A percentile compares a stretch with the other conserved stretches of the same genome.
phyloP scores from a whole-genome alignment of 2,797 vertebrate species.

The Megalops cyprinoides region DNA sequence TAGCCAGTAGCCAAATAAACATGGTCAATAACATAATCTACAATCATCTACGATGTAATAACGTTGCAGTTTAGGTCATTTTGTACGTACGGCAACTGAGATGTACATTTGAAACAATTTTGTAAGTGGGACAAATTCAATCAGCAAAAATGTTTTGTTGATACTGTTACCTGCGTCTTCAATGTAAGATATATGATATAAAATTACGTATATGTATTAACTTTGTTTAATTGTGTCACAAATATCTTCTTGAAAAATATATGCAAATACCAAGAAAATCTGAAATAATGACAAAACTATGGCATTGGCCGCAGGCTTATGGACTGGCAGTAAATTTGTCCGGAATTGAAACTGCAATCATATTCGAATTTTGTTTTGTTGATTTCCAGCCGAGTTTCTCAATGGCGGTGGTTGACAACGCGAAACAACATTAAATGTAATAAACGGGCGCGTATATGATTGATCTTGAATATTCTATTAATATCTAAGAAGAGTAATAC shows the following conservation, averaged over 20 bases:
- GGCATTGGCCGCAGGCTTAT: neutral
- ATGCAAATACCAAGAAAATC: neutral
- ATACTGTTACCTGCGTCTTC: too few relatives aligned
- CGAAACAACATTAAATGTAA: neutral
- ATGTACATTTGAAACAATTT: neutral
- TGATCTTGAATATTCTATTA: neutral
- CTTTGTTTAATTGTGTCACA: too few relatives aligned
- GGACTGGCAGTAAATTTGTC: neutral
- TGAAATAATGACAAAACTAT: neutral
- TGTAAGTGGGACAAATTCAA: neutral
- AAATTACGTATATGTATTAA: too few relatives aligned
- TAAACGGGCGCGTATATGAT: too few relatives aligned
- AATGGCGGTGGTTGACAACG: neutral
- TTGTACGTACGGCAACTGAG: neutral
- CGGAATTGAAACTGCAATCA: neutral
- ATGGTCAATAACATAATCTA: neutral
- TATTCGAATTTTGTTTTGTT: neutral
- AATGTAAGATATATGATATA: too few relatives aligned
- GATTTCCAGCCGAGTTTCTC: neutral
- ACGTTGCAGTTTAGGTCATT: neutral
- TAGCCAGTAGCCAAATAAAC: neutral
- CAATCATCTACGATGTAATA: neutral
- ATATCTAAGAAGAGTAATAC: neutral
- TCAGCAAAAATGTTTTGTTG: too few relatives aligned
- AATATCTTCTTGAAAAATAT: too few relatives aligned